Base-by-base conservation (phyloP, 2,888 invertebrate species). In the Tetrapedia diversipes region DNA sequence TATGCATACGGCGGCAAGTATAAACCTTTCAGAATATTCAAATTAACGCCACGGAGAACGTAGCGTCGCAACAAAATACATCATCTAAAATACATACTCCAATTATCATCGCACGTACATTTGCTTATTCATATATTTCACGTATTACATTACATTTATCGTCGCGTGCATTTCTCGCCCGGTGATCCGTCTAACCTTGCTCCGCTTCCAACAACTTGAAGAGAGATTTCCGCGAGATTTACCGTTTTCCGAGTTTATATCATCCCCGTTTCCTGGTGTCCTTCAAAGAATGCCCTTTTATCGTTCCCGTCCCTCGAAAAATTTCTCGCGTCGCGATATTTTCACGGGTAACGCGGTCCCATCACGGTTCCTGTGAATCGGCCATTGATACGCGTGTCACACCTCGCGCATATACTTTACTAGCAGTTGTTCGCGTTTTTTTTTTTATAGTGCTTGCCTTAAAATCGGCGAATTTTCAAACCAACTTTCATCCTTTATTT, bases 181-280 rank as follows among this genome's bases (percentile, higher is more conserved):
- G 39, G 32, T 24, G 59, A 54, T 47, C 39, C 47, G 34, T 65
- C 60, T 39, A 54, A 54, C 47, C 54, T 41, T 64, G 72, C 8
- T 24, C 39, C 10, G 45, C 32, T 71, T 63, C 19, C 49, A 56
- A 39, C 49, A 32, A 16, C 49, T 54, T 37, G 53, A 60, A 64
- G 56, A 61, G 69, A 79, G 69, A 81, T 81, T 81, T 81, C 19
- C 71, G 19, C 16, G 69, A 76, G 81, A 82, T 82, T 73, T 80
- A 80, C 70, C 61, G 68, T 70, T 80, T 77, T 57, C 70, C 61
- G 80, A 80, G 82, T 82, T 70, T 77, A 82, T 80, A 54, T 67
- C 56, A 61, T 66, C 68, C 59, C 64, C 56, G 57, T 72, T 79
- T 72, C 47, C 57, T 11, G 39, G 45, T 65, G 64, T 71, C 57